Evolutionary conservation across 2,888 invertebrate species (phyloP), one percentile per base, ranked within the genome.

Genomic region (Drosophila antonietae): DNA sequence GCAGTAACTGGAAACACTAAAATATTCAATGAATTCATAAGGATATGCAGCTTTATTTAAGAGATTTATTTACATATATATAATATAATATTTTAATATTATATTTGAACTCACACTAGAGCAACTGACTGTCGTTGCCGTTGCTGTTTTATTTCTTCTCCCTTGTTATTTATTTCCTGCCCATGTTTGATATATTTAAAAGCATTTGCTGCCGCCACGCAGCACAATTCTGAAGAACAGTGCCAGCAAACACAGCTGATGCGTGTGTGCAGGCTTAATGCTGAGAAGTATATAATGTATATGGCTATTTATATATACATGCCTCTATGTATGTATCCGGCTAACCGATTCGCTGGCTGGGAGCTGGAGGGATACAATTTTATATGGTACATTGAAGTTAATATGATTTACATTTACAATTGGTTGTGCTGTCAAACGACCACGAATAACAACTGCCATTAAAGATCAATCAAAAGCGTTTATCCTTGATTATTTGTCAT

Each of bases 381-480:
- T 80, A 68, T 80, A 74, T 89, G 89, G 67, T 74, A 83, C 78
- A 85, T 70, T 88, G 75, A 88, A 88, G 83, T 80, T 85, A 85
- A 85, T 89, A 89, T 89, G 88, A 85, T 85, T 85, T 88, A 88
- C 83, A 89, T 89, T 89, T 72, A 78, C 81, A 86, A 73, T 81
- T 81, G 89, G 68, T 79, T 81, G 73, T 60, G 81, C 80, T 86
- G 87, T 83, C 89, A 89, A 88, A 74, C 63, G 63, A 59, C 65
- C 71, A 41, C 59, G 78, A 72, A 65, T 66, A 65, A 73, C 80
- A 84, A 81, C 80, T 79, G 76, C 86, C 85, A 88, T 90, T 90
- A 90, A 87, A 89, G 90, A 91, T 91, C 91, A 91, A 91, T 91
- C 92, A 91, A 89, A 91, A 89, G 76, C 89, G 90, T 90, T 91